Conservation (phyloP, 1,140 invertebrate species). For the Halesus radiatus region DNA sequence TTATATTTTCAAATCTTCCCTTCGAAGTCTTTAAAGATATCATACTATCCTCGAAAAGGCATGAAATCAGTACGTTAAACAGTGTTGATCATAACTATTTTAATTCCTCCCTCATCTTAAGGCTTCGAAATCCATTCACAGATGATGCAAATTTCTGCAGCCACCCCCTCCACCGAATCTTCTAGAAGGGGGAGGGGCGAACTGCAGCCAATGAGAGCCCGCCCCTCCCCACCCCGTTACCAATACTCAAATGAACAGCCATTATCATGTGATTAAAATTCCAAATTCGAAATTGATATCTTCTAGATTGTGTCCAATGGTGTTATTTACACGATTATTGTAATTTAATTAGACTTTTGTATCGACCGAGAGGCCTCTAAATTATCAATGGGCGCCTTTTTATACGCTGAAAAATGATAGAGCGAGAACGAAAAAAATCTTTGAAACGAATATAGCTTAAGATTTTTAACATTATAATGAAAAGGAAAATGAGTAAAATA, state of each 20-base stretch:
- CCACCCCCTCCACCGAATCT: neutral
- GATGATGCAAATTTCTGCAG: constrained; percentile 20
- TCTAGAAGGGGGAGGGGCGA: constrained; percentile 32
- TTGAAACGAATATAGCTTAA: neutral
- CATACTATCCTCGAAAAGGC: too few relatives aligned
- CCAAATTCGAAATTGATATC: constrained; percentile 19
- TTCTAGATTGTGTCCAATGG: constrained; percentile 13
- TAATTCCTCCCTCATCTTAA: too few relatives aligned
- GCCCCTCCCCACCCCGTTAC: neutral
- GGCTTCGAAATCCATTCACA: neutral
- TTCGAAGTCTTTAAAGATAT: too few relatives aligned
- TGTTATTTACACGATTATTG: constrained; percentile 23
- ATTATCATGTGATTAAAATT: constrained; percentile 46
- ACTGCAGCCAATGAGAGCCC: neutral
- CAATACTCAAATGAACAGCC: constrained; percentile 35
- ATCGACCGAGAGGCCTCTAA: neutral
- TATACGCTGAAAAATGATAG: too few relatives aligned
- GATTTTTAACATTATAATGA: neutral
- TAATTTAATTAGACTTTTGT: constrained; percentile 21
- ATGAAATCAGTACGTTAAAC: too few relatives aligned
- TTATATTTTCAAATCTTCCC: too few relatives aligned
- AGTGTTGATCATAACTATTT: too few relatives aligned
- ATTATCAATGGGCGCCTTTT: neutral
- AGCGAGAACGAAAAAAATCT: too few relatives aligned
- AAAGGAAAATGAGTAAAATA: neutral